A percentile compares a stretch with the other conserved stretches of the same genome.
Conservation (phyloP, 1,140 invertebrate genomes). For the Bombus cullumanus region DNA sequence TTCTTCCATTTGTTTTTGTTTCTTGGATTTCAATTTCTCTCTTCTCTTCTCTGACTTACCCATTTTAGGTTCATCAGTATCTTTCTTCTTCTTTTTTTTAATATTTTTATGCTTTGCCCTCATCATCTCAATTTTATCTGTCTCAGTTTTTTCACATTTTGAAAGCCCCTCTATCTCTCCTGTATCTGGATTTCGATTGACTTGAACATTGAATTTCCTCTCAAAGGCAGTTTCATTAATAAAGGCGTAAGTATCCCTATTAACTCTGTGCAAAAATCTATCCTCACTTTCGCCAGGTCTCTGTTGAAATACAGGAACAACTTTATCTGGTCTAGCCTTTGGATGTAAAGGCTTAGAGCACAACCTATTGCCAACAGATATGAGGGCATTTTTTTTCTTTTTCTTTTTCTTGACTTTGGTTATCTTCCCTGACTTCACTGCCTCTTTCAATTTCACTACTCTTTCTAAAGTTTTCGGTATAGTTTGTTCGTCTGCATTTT, state of each 20-base stretch:
- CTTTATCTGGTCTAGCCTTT: constrained; percentile 79
- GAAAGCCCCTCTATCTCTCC: constrained; percentile 80
- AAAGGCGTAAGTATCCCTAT: constrained; percentile 81
- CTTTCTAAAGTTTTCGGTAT: constrained; percentile 85
- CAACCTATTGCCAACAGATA: constrained; percentile 65
- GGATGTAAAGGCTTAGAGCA: constrained; percentile 59
- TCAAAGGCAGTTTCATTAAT: constrained; percentile 84
- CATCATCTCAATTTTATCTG: constrained; percentile 78
- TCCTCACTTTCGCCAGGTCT: constrained; percentile 78
- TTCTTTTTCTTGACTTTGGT: constrained; percentile 74
- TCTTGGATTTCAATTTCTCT: constrained; percentile 80
- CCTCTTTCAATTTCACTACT: constrained; percentile 85
- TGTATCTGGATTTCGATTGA: constrained; percentile 81
- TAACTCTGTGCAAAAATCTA: constrained; percentile 82
- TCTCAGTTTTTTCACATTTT: constrained; percentile 81
- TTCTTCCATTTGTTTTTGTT: constrained; percentile 73
- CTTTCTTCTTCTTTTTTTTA: constrained; percentile 77
- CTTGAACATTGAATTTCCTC: constrained; percentile 83
- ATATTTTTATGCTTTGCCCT: constrained; percentile 78
- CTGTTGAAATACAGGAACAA: constrained; percentile 82
- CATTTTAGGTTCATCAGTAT: constrained; percentile 68
- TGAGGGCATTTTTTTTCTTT: constrained; percentile 69
- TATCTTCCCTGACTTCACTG: constrained; percentile 75
- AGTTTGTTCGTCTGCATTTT: constrained; percentile 86
- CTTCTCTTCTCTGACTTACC: constrained; percentile 81